Base-by-base conservation (phyloP, 2,888 invertebrate species). In the Agrochola macilenta region DNA sequence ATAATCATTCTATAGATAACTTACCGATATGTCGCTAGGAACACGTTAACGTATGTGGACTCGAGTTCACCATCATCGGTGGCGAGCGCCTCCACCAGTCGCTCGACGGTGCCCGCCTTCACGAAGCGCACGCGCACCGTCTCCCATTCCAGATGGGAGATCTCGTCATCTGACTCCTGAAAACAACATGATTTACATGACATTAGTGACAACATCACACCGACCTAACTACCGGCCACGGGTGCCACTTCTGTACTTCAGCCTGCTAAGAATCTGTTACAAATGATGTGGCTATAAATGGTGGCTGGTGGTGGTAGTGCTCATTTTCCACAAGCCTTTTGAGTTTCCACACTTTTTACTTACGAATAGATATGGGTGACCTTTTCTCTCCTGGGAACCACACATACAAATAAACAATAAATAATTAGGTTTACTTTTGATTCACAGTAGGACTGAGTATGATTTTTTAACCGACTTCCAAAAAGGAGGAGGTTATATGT, bases 61-160 rank as follows among this genome's bases (percentile, higher is more conserved):
- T 99, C 99, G 90, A 99, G 97, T 95, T 99, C 99, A 65, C 99
- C 99, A 91, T 99, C 98, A 94, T 99, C 99, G 76, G 99, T 99
- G 82, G 99, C 98, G 88, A 99, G 97, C 78, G 99, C 98, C 95
- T 99, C 99, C 77, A 99, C 99, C 85, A 99, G 97, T 90, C 98
- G 98, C 92, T 99, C 98, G 88, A 99, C 97, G 5, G 99, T 99
- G 76, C 99, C 99, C 26, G 99, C 99, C 96, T 99, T 99, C 87
- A 99, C 98, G 93, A 99, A 98, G 80, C 99, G 98, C 83, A 99
- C 99, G 85, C 99, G 98, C 85, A 99, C 99, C 61, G 99, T 99
- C 97, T 99, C 99, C 99, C 99, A 99, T 97, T 99, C 99, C 94
- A 99, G 97, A 94, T 99, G 99, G 70, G 99, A 99, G 89, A 99